These are phyloP conservation scores for Chrysotoxum bicinctum DNA, from an alignment of 2,888 invertebrate species.

Conservation along the genomic window DNA sequence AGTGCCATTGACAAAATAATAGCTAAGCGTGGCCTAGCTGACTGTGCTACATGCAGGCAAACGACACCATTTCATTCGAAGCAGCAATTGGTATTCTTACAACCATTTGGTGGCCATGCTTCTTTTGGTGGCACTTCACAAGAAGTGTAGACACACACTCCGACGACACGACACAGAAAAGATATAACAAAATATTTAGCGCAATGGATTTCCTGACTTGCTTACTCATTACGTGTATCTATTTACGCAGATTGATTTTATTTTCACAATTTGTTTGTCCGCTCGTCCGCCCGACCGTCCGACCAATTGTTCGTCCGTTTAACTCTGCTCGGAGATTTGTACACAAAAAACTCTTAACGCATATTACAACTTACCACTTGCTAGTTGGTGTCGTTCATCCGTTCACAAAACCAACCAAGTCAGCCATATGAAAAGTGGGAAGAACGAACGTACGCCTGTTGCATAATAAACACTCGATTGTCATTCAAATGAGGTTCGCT, in stretches of 20 bases:
- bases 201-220: conserved; percentile 73
- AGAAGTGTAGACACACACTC: conserved; percentile 35
- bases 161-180: conserved; percentile 33
- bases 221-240: conserved; percentile 69
- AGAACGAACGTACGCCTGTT: conserved; percentile 76
- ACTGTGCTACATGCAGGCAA: conserved; percentile 24
- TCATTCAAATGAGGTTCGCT: conserved; percentile 73
- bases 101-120: conserved; percentile 29
- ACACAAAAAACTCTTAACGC: background rate
- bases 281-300: background rate
- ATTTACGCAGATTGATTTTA: conserved; percentile 65
- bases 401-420: conserved; percentile 48
- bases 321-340: background rate
- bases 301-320: background rate
- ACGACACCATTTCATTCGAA: conserved; percentile 56
- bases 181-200: conserved; percentile 59
- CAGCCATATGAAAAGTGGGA: conserved; percentile 63
- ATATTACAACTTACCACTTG: conserved; percentile 55
- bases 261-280: conserved; percentile 66
- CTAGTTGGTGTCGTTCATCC: conserved; percentile 46
- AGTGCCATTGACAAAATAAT: conserved; percentile 26
- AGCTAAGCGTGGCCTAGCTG: background rate
- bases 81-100: conserved; percentile 62
- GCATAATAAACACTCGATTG: conserved; percentile 80
- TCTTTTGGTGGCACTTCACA: conserved; percentile 63